Evolutionary conservation across 2,113 vertebrate species (phyloP), one percentile per base, ranked within the genome.

Genomic region (Acrocephalus arundinaceus): DNA sequence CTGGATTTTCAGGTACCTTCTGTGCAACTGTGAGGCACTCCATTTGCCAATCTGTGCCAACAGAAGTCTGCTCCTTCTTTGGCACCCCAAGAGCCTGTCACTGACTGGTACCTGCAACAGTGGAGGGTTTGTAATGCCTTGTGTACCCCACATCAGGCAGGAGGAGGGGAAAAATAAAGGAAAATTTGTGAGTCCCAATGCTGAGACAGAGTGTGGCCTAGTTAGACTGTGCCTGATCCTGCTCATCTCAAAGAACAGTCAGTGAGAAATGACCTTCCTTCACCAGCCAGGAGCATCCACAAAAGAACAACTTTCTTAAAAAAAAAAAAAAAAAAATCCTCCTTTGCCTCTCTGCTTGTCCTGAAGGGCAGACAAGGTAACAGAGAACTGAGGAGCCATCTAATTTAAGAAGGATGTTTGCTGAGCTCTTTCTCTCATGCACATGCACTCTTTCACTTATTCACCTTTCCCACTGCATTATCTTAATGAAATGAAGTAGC

Each of bases 381-480:
- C 65, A 28, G 41, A 77, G 75, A 97, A 89, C 92, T 43, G 66
- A 94, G 88, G 83, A 93, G 92, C 92, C 58, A 94, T 95, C 94
- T 97, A 96, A 97, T 96, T 96, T 96, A 84, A 89, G 93, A 87
- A 82, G 86, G 61, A 94, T 97, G 94, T 97, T 97, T 97, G 94
- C 96, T 97, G 96, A 97, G 96, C 96, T 96, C 93, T 94, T 90
- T 95, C 86, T 92, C 70, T 96, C 80, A 96, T 96, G 96, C 96
- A 95, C 95, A 72, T 94, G 90, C 94, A 95, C 96, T 97, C 96
- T 90, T 95, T 95, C 94, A 95, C 94, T 90, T 94, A 92, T 94
- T 96, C 94, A 97, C 96, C 94, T 95, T 96, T 90, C 88, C 65
- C 41, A 49, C 86, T 93, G 94, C 93, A 96, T 96, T 97, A 96